A percentile compares a stretch with the other conserved stretches of the same genome.
Evolutionary conservation across 2,888 invertebrate species (phyloP).

Genomic region (Caenorhabditis wallacei): DNA sequence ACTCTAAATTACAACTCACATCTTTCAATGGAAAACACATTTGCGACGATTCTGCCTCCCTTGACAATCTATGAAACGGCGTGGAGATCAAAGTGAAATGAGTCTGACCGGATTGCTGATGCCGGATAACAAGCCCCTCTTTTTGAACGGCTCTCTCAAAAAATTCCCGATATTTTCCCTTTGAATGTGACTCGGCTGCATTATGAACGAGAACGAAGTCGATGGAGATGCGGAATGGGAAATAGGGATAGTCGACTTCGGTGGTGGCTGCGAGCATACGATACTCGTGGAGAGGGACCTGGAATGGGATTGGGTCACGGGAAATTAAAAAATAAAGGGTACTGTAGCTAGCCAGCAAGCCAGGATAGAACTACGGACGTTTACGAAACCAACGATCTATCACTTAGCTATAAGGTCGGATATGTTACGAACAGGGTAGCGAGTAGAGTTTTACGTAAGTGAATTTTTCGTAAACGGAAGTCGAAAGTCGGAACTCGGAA

Average conservation of each 20-base stretch:
- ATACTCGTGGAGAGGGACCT: constrained; percentile 57
- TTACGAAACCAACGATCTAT: constrained; percentile 71
- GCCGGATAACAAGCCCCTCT: constrained; percentile 70
- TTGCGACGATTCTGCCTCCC: constrained; percentile 70
- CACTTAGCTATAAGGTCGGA: constrained; percentile 71
- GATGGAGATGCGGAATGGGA: constrained; percentile 72
- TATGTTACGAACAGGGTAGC: no score
- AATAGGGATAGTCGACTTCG: constrained; percentile 75
- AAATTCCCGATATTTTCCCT: constrained; percentile 50
- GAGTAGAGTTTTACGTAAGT: no score
- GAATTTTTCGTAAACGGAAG: no score
- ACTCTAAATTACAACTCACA: constrained; percentile 45
- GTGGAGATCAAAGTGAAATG: constrained; percentile 72
- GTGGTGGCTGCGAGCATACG: constrained; percentile 62
- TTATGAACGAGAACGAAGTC: constrained; percentile 73
- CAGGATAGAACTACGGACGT: constrained; percentile 72
- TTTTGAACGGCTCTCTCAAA: constrained; percentile 66
- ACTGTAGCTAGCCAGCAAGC: no score
- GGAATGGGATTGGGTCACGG: no score
- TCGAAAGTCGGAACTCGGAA: no score
- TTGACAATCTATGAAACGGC: constrained; percentile 71
- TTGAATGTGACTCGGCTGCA: constrained; percentile 18
- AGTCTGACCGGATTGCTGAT: constrained; percentile 62
- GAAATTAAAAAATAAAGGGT: no score
- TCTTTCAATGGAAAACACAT: constrained; percentile 74